Base-by-base conservation (phyloP, 2,888 invertebrate species). In the Scrobipalpa atriplicella region DNA sequence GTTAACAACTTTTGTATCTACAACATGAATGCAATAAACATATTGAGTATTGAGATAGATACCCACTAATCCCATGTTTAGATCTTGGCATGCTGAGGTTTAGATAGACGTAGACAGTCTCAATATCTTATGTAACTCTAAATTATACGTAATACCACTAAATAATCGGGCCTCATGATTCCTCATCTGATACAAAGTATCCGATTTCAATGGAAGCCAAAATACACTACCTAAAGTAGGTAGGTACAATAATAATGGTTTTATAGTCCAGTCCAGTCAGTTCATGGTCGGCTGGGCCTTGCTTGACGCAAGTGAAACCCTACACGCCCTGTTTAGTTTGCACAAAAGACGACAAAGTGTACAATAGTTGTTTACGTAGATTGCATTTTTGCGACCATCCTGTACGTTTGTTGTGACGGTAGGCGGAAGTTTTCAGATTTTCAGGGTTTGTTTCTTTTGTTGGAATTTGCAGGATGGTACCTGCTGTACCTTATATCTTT, bases 291-390 rank as follows among this genome's bases (percentile, higher is more conserved):
- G 52, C 38, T 63, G 38, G 18, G 38, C 21, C 13, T 74, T 68
- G 73, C 73, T 69, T 76, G 77, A 77, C 81, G 78, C 72, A 75
- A 73, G 29, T 56, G 58, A 71, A 80, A 78, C 74, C 73, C 70
- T 75, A 75, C 72, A 75, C 78, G 75, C 62, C 54, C 66, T 65
- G 68, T 51, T 66, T 62, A 51, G 51, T 36, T 47, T 13, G 13
- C 16, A 56, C 61, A 67, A 61, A 64, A 18, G 61, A 52, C 9
- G 58, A 38, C 58, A 58, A 58, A 16, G 58, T 43, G 41, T 41
- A 62, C 61, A 62, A 62, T 62, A 41, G 43, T 10, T 47, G 47
- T 16, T 47, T 47, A 47, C 47, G 47, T 47, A 47, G 47, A 7
- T 47, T 47, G n/a, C 47, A 54, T 36, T 19, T 36, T 58, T 36